Base-by-base conservation (phyloP, 2,797 vertebrate genomes). In the Heteromormyrus szaboi region DNA sequence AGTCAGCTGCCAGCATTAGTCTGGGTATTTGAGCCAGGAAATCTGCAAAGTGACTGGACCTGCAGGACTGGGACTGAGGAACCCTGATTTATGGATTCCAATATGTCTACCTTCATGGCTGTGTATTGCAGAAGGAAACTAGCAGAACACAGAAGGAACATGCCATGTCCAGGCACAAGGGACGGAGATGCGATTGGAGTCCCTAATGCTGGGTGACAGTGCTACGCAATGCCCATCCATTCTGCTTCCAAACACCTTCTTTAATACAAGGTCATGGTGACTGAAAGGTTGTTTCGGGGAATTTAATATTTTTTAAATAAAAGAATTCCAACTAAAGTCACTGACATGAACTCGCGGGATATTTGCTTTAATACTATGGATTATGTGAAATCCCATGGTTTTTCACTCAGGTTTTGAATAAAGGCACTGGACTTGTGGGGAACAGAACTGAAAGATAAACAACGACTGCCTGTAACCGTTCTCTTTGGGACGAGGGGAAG, bases 351-450 rank as follows among this genome's bases (percentile, higher is more conserved):
- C 41, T 44, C 19, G 17, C 48, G 65, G 85, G 76, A 54, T 88
- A 54, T 79, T 81, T 76, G 29, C 29, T 68, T 85, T 65, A 25
- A 68, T 72, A 87, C 41, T 86, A 50, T 81, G 41, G 76, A 81
- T 81, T 81, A 81, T 46, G 76, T 81, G 76, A 22, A 81, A 81
- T 46, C 41, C 41, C 76, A 81, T 19, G 37, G 19, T 22, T 81
- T 81, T 46, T 81, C 76, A n/a, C 68, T 76, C 68, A 41, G 19
- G 44, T 81, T 46, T 22, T 46, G 41, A 46, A 46, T 81, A 46
- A 81, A 81, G n/a, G 44, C 76, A 46, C 17, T 8, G 76, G 41
- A 41, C 19, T 81, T 46, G 41, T 81, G 76, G 37, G 41, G 41
- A 11, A 81, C 17, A n/a, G 41, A 44, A 41, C 76, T 81, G 37